A percentile compares a stretch with the other conserved stretches of the same genome.
These are phyloP conservation scores for Drosophila atroscutellata DNA, from an alignment of 2,888 invertebrate species.

Conservation along the genomic window DNA sequence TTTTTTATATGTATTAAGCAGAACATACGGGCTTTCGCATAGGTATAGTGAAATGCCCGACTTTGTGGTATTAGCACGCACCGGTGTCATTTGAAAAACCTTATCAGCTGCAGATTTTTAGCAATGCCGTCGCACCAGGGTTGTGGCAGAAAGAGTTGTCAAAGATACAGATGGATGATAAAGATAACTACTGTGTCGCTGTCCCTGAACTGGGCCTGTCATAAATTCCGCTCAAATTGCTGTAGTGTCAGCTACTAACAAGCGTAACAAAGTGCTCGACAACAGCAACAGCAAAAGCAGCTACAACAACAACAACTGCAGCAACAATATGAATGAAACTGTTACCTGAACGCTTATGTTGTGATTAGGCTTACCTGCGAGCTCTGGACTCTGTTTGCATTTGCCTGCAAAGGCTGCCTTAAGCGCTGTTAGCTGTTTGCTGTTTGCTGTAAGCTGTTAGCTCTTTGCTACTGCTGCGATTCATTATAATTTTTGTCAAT, in stretches of 20 bases:
- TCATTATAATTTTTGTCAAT: constrained; percentile 80
- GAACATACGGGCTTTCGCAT: too few relatives aligned
- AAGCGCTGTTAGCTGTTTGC: constrained; percentile 35
- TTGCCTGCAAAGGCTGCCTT: constrained; percentile 7
- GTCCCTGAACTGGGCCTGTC: constrained; percentile 50
- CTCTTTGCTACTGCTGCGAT: constrained; percentile 33
- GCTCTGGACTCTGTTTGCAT: constrained; percentile 32
- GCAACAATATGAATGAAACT: constrained; percentile 62
- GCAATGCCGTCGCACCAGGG: constrained; percentile 17
- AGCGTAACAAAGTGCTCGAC: constrained; percentile 69
- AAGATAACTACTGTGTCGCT: constrained; percentile 6
- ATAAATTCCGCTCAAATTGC: constrained; percentile 66
- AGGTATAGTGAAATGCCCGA: constrained; percentile 10
- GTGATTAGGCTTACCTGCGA: constrained; percentile 69
- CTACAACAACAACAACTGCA: not conserved
- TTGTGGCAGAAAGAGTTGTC: constrained; percentile 19
- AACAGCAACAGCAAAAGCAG: constrained; percentile 15
- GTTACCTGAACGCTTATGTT: constrained; percentile 71
- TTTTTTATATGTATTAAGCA: not conserved
- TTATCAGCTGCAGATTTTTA: constrained; percentile 36
- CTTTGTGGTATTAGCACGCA: constrained; percentile 29
- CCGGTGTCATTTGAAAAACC: constrained; percentile 20
- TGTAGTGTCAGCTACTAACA: constrained; percentile 72
- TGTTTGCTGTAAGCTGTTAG: constrained; percentile 15
- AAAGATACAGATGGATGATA: constrained; percentile 32